phyloP scores from a whole-genome alignment of 2,888 invertebrate genomes.

The Eremobia ochroleuca region DNA sequence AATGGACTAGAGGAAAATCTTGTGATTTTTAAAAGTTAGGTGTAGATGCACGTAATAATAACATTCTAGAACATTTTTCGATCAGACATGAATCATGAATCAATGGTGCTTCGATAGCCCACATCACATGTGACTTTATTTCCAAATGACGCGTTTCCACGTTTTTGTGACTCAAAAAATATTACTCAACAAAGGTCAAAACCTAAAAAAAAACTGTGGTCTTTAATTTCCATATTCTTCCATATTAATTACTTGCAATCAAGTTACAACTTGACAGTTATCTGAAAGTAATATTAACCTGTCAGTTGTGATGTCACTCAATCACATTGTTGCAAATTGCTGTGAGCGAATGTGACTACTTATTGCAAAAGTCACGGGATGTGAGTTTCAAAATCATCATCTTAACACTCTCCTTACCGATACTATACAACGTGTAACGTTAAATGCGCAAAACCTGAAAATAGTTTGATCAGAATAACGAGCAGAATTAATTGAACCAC shows the following conservation, averaged over 20 bases:
- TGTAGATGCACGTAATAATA: constrained; percentile 55
- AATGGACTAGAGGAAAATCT: constrained; percentile 69
- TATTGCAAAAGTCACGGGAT: constrained; percentile 30
- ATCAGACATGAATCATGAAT: constrained; percentile 56
- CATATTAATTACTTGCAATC: constrained; percentile 15
- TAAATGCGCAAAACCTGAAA: no score
- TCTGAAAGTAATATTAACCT: constrained; percentile 31
- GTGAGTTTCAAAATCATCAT: constrained; percentile 9
- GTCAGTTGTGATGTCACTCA: constrained; percentile 40
- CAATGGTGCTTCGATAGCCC: constrained; percentile 12
- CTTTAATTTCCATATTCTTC: constrained; percentile 1
- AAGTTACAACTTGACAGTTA: constrained; percentile 26
- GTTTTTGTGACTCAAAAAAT: constrained; percentile 21
- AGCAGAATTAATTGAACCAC: no score
- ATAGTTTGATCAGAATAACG: no score
- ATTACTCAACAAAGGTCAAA: constrained; percentile 3
- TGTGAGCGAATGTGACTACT: constrained; percentile 9
- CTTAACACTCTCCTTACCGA: no score
- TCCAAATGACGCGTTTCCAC: constrained; percentile 32
- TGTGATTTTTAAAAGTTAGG: constrained; percentile 57
- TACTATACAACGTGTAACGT: no score
- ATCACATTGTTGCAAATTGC: constrained; percentile 34
- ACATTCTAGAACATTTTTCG: constrained; percentile 57
- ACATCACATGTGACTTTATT: constrained; percentile 37
- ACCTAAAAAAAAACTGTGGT: not conserved